Evolutionary conservation across 2,797 vertebrate species (phyloP), one percentile per base, ranked within the genome.

Genomic region (Chloroceryle amazona): DNA sequence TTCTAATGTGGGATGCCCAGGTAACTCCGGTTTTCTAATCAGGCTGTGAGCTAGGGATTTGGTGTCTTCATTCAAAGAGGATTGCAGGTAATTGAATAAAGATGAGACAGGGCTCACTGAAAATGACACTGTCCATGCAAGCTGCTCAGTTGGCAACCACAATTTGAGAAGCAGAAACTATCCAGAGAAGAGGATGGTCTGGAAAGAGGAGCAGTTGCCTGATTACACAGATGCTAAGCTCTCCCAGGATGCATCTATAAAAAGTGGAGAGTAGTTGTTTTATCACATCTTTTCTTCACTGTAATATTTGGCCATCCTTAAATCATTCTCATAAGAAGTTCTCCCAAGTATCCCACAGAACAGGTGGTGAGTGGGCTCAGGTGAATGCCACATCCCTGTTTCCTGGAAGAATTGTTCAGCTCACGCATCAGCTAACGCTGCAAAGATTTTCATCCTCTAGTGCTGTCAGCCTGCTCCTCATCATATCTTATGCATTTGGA

Each of bases 341-440:
- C 4, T 4, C 11, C 25, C 60, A 47, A 35, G 44, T 44, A 14
- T 28, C 58, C 41, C 65, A 21, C 23, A 42, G 54, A 62, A 31
- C 14, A 55, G 76, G 68, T 3, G 0, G 7, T 4, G 49, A 46
- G 65, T 21, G 49, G 52, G 70, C 66, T 83, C 71, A 16, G 86
- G 63, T 37, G 74, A 71, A 10, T 62, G 55, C 82, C 67, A 44
- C 41, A 51, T 65, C 66, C 79, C 33, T 0, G 0, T 52, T 63
- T 55, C 79, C 74, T 58, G 46, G 49, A 42, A 42, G 63, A 55
- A 72, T 29, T 1, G 0, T 21, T 90, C 63, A 54, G 49, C 57
- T 52, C 65, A 46, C 0, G 1, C 13, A 2, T 3, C 60, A 65
- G 47, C 0, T 4, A 85, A 15, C 17, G 1, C 51, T 7, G 0